A percentile compares a stretch with the other conserved stretches of the same genome.
Evolutionary conservation across 2,113 vertebrate species (phyloP).

Genomic region (Silurus asotus): DNA sequence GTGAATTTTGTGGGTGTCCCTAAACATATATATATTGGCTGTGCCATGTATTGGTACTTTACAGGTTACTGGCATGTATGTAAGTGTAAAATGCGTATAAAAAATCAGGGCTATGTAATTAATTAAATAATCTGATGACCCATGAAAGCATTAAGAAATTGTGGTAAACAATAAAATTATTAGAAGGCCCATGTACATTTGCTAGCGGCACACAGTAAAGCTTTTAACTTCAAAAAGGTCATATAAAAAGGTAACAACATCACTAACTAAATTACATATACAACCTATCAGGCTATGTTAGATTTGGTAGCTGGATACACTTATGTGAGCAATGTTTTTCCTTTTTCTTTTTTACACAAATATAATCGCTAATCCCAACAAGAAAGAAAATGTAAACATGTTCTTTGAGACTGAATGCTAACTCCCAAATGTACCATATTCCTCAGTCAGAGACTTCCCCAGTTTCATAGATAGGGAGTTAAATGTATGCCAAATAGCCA

Average conservation of each 20-base stretch:
- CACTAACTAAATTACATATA: background rate
- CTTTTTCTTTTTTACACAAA: background rate
- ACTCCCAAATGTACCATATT: background rate
- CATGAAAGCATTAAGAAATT: background rate
- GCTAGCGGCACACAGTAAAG: background rate
- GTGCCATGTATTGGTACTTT: background rate
- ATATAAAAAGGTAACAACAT: background rate
- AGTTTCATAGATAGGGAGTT: background rate
- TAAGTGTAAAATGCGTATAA: background rate
- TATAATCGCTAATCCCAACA: conserved; percentile 5
- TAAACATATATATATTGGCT: background rate
- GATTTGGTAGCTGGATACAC: background rate
- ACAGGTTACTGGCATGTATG: background rate
- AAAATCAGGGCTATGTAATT: background rate
- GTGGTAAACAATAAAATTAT: background rate
- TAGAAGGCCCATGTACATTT: background rate
- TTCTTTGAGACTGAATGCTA: background rate
- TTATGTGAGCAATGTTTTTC: background rate
- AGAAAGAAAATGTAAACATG: background rate
- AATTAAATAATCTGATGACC: background rate
- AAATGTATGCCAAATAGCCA: conserved; percentile 39
- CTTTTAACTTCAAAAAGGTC: background rate
- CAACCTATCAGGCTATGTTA: background rate
- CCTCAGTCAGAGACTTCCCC: background rate
- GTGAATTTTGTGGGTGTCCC: background rate